Base-by-base conservation (phyloP, 2,888 invertebrate genomes). In the Miltochrista miniata region DNA sequence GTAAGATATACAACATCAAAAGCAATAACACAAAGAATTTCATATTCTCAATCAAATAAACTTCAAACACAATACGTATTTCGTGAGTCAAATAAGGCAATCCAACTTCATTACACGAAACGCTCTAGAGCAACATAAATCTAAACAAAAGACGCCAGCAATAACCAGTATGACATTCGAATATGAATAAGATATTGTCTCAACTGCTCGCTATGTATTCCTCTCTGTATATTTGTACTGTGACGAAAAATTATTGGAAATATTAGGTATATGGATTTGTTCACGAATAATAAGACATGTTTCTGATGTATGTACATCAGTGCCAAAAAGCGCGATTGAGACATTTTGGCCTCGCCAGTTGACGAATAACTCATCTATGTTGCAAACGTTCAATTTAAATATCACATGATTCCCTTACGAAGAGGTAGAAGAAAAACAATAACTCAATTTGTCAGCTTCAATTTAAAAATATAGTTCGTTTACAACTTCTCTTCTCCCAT, bases 131-230 rank as follows among this genome's bases (percentile, higher is more conserved):
- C 29, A 35, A 39, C 37, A 56, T 53, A 56, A 48, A 56, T 56
- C 47, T 18, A 31, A 45, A 50, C 33, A 52, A 44, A 45, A 38
- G 48, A 46, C 40, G 38, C 14, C 30, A 52, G 45, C 62, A 68
- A 56, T 60, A 66, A 60, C 59, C 50, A 33, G 42, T 54, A 52
- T 59, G 62, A 58, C 60, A 56, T 9, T 35, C 51, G 57, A 58
- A 68, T 67, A 58, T 59, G 63, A 68, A 68, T 65, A 67, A 58
- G 53, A 65, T 69, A 63, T 63, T 57, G 57, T 69, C 53, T 52
- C 53, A 42, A 46, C 34, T 42, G 38, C 18, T 51, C 42, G 40
- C 34, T 7, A 13, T 45, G 36, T 43, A 36, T 38, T 35, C 30
- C 29, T 30, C 33, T 24, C 13, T 0, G 11, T 34, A 29, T 29